phyloP scores from a whole-genome alignment of 2,113 vertebrate species.

The Sinosuthora webbiana region DNA sequence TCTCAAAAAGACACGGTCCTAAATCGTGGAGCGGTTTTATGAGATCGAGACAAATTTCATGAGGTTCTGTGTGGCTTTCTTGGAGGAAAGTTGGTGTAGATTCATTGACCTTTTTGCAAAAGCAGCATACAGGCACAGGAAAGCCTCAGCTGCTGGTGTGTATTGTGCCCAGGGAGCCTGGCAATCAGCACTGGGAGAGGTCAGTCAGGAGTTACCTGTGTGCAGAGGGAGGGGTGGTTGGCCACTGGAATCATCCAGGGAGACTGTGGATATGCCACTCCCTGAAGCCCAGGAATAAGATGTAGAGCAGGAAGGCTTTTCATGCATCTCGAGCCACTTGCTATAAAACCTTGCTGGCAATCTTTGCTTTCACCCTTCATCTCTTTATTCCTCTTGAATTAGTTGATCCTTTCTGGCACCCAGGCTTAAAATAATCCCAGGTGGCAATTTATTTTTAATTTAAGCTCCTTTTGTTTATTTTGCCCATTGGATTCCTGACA shows the following conservation, averaged over 20 bases:
- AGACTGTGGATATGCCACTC: neutral
- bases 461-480: neutral
- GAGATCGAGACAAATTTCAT: neutral
- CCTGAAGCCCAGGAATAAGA: neutral
- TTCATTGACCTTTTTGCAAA: neutral
- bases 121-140: accelerated
- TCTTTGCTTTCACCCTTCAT: neutral
- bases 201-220: accelerated
- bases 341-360: neutral
- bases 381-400: neutral
- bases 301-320: neutral
- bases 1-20: neutral
- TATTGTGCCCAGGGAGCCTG: accelerated
- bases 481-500: neutral
- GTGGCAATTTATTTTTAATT: neutral
- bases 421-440: neutral
- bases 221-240: neutral
- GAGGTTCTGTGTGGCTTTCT: neutral
- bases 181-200: neutral
- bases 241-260: accelerated
- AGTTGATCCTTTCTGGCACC: neutral
- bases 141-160: neutral
- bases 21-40: neutral
- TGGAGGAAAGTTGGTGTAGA: neutral
- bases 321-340: neutral